Evolutionary conservation across 1,140 invertebrate species (phyloP), one percentile per base, ranked within the genome.

Genomic region (Telenomus remus): DNA sequence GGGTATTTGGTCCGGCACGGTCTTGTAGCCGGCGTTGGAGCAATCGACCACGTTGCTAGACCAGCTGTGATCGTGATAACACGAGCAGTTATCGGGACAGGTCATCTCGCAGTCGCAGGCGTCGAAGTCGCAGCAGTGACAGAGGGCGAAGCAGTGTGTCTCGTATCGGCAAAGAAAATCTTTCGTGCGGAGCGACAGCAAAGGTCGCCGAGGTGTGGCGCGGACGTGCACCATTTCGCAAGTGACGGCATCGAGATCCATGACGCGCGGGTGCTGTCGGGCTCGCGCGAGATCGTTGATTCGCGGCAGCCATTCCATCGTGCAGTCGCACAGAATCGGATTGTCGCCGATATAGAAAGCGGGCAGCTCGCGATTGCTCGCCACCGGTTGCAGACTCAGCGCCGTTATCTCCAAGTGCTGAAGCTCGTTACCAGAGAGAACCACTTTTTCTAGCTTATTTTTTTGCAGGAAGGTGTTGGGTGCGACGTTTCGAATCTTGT

Each of bases 31-130:
- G 37, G 92, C 92, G 37, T 91, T 92, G 0, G 95, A 95, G 88
- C 96, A 97, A 85, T 97, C 95, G 11, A 97, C 96, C 55, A 98
- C 95, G 85, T 98, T 97, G 10, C 94, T 94, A 11, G 94, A 94
- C 96, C 96, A 98, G 37, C 94, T 94, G 83, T 97, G 95, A 87
- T 97, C 96, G 84, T 97, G 95, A 89, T 96, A 97, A 82, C 96
- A 97, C 12, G 94, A 95, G 87, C 96, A 98, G 85, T 97, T 96
- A 44, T 92, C 93, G 11, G 96, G 96, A 85, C 96, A 98, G 50
- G 94, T 96, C 95, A 97, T 97, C 90, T 97, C 95, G 88, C 95
- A 97, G 89, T 97, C 95, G 89, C 96, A 97, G 50, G 96, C 95
- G 84, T 97, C 95, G 86, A 96, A 97, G 86, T 97, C 96, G 86